A percentile compares a stretch with the other conserved stretches of the same genome.
Evolutionary conservation across 2,113 vertebrate genomes (phyloP).

Genomic region (Python bivittatus): DNA sequence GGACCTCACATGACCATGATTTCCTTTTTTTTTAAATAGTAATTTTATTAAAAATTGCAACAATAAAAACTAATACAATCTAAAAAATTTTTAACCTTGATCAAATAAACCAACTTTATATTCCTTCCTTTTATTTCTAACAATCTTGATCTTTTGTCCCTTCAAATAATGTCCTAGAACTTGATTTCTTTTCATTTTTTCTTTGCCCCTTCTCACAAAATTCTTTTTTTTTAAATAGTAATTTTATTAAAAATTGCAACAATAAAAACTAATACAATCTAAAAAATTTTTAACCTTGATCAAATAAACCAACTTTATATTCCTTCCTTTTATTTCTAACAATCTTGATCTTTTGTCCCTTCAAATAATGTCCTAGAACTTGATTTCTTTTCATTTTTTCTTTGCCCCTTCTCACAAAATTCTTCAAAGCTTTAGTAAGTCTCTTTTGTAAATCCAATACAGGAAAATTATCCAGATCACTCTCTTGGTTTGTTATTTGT

Average conservation of each 20-base stretch:
- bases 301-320: not conserved
- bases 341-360: not conserved
- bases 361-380: not conserved
- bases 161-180: not conserved
- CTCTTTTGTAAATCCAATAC: not conserved
- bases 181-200: not conserved
- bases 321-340: not conserved
- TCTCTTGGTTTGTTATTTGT: not conserved
- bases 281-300: not conserved
- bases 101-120: not conserved
- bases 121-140: not conserved
- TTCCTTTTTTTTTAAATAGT: no score
- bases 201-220: not conserved
- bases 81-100: not conserved
- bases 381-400: not conserved
- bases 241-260: not conserved
- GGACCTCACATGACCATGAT: no score
- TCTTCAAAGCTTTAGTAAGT: not conserved
- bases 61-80: no score
- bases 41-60: not conserved
- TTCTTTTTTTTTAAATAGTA: not conserved
- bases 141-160: not conserved
- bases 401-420: not conserved
- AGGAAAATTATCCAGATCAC: not conserved
- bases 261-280: no score